Percentiles rank a stretch among this genome's conserved stretches.
These are phyloP conservation scores for Coenobita brevimanus DNA, from an alignment of 1,140 invertebrate species.

Conservation along the genomic window DNA sequence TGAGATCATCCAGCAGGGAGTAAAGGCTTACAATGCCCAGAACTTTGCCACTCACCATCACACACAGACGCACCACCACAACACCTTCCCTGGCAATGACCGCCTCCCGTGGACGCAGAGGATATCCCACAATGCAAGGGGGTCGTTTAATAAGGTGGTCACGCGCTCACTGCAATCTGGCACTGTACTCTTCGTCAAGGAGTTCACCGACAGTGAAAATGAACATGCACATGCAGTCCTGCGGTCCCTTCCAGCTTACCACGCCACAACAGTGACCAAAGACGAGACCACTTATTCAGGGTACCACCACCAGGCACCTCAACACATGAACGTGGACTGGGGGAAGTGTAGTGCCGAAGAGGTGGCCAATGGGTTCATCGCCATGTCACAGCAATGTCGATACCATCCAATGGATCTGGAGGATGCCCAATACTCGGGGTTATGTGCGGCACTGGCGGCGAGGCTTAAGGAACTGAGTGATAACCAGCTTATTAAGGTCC, in stretches of 20 bases:
- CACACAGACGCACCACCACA: slow-evolving; percentile 29
- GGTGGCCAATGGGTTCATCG: slow-evolving; percentile 58
- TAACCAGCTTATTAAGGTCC: slow-evolving; percentile 57
- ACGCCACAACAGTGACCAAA: slow-evolving; percentile 55
- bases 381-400: slow-evolving; percentile 58
- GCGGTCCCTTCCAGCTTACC: slow-evolving; percentile 66
- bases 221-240: slow-evolving; percentile 69
- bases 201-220: slow-evolving; percentile 70
- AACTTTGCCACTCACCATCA: slow-evolving; percentile 43
- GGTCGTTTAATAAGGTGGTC: slow-evolving; percentile 55
- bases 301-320: slow-evolving; percentile 21
- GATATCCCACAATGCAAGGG: slow-evolving; percentile 19
- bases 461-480: slow-evolving; percentile 54
- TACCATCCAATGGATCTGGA: slow-evolving; percentile 57
- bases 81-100: slow-evolving; percentile 17
- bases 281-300: slow-evolving; percentile 11
- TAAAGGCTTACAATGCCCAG: slow-evolving; percentile 58
- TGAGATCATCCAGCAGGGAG: slow-evolving; percentile 58
- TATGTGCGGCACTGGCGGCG: slow-evolving; percentile 36
- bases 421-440: slow-evolving; percentile 26
- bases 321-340: slow-evolving; percentile 44
- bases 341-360: slow-evolving; percentile 47
- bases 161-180: slow-evolving; percentile 57
- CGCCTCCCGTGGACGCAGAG: slow-evolving; percentile 30
- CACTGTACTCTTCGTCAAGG: slow-evolving; percentile 46